Conservation (phyloP, 1,140 invertebrate genomes). For the Neotoxoptera formosana region DNA sequence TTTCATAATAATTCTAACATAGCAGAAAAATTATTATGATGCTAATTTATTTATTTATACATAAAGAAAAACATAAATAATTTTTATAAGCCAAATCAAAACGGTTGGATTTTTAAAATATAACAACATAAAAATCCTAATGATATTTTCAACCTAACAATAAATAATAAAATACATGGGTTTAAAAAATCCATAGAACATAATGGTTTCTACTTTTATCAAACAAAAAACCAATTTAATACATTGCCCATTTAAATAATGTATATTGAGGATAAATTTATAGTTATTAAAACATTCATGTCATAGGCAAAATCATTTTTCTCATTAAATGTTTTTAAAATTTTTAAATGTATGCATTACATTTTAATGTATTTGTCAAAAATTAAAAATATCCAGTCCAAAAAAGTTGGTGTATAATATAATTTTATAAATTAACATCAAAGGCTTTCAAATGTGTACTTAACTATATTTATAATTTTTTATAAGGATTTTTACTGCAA, state of each 20-base stretch:
- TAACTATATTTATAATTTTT: background rate
- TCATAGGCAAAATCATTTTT: background rate
- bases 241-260: background rate
- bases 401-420: background rate
- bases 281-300: background rate
- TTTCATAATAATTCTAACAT: constrained; percentile 40
- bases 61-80: constrained; percentile 37
- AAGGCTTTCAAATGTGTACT: background rate
- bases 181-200: constrained; percentile 8
- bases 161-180: constrained; percentile 31
- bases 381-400: background rate
- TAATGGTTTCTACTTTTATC: constrained; percentile 33
- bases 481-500: background rate
- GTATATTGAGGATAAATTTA: background rate
- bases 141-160: constrained; percentile 49
- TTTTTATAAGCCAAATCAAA: constrained; percentile 40
- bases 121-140: constrained; percentile 49
- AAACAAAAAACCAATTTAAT: background rate
- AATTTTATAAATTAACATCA: background rate
- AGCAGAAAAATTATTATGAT: constrained; percentile 54
- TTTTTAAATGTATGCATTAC: background rate
- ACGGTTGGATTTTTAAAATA: constrained; percentile 35
- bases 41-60: constrained; percentile 49
- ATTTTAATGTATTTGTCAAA: too few relatives aligned
- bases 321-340: background rate